phyloP scores from a whole-genome alignment of 2,888 invertebrate species.

The Herminia tarsipennalis region DNA sequence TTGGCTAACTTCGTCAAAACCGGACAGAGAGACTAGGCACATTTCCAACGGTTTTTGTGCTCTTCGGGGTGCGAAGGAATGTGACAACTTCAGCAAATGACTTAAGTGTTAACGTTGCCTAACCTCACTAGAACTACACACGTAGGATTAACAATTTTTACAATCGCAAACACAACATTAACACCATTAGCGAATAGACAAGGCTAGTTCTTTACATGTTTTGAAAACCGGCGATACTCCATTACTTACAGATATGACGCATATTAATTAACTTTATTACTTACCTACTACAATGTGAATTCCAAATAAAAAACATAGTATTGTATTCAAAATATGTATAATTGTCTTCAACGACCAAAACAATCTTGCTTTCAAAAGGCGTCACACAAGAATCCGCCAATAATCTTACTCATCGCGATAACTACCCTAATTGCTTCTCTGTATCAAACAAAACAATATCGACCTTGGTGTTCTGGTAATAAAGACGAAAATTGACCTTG shows the following conservation, averaged over 20 bases:
- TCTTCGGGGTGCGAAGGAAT: no score
- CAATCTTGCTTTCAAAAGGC: slow-evolving; percentile 8
- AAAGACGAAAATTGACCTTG: slow-evolving; percentile 27
- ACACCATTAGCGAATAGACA: not conserved
- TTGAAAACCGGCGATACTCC: no score
- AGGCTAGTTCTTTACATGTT: no score
- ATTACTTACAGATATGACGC: slow-evolving; percentile 1
- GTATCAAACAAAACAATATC: slow-evolving; percentile 14
- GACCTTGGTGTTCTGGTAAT: slow-evolving; percentile 21
- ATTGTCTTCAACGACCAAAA: slow-evolving; percentile 8
- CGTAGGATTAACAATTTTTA: no score
- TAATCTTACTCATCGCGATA: slow-evolving; percentile 39
- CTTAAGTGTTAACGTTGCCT: no score
- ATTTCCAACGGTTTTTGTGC: no score
- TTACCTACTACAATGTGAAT: not conserved
- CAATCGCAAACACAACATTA: no score
- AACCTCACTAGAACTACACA: no score
- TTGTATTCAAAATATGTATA: slow-evolving; percentile 13
- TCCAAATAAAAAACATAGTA: slow-evolving; percentile 4
- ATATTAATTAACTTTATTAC: slow-evolving; percentile 5
- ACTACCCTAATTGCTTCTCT: slow-evolving; percentile 39
- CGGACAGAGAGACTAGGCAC: no score
- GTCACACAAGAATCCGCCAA: slow-evolving; percentile 26
- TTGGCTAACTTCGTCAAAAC: no score
- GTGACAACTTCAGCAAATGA: no score